Conservation (phyloP, 2,888 invertebrate genomes). For the Bursaphelenchus okinawaensis region DNA sequence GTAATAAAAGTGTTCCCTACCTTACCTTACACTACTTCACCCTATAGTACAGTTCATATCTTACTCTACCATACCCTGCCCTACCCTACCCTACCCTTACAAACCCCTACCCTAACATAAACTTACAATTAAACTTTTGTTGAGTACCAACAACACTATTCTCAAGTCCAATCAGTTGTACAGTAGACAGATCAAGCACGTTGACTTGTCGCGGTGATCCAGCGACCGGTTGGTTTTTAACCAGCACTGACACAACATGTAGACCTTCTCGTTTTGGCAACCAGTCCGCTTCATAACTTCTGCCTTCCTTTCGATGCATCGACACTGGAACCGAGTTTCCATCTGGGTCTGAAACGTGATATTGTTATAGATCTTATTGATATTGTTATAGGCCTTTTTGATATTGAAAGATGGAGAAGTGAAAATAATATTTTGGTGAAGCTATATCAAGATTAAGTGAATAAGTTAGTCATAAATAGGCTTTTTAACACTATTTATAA, state of each 20-base stretch:
- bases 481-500: no score
- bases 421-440: background rate
- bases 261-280: slow-evolving; percentile 39
- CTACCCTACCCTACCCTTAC: no score
- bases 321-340: slow-evolving; percentile 35
- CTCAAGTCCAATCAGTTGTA: slow-evolving; percentile 60
- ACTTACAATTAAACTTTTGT: slow-evolving; percentile 59
- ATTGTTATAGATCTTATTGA: background rate
- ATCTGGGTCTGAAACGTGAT: slow-evolving; percentile 44
- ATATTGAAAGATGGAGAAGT: background rate
- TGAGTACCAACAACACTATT: slow-evolving; percentile 61
- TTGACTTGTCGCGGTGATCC: slow-evolving; percentile 70
- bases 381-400: background rate
- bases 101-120: no score
- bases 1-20: background rate
- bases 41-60: background rate
- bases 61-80: no score
- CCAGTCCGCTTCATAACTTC: slow-evolving; percentile 42
- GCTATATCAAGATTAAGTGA: background rate
- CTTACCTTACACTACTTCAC: background rate
- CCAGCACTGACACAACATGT: slow-evolving; percentile 32
- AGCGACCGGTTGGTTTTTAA: slow-evolving; percentile 56
- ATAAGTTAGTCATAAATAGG: no score
- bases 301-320: slow-evolving; percentile 33
- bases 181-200: slow-evolving; percentile 63